Base-by-base conservation (phyloP, 1,140 invertebrate genomes). In the Coboldia fuscipes region DNA sequence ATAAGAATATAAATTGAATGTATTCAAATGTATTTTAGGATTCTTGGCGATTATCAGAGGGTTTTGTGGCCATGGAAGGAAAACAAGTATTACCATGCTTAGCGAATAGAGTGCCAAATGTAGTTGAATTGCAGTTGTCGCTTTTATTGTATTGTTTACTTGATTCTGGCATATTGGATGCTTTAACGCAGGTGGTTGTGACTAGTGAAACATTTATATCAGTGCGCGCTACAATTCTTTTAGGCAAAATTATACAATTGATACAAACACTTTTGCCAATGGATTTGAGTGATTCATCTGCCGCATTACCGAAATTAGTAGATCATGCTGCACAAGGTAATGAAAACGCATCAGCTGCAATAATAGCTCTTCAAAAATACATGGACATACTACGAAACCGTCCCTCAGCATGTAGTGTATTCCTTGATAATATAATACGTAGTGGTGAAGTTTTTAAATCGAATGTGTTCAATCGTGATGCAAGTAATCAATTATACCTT, bases 31-130 rank as follows among this genome's bases (percentile, higher is more conserved):
- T 29, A 30, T 45, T 46, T 4, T 66, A 78, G 47, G 77, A 88
- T 30, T 64, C 70, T 0, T 96, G 88, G 85, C 69, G 79, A 40
- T 57, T 97, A 2, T 75, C 72, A 39, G 85, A 93, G 53, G 89
- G 86, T 10, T 97, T 96, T 56, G 75, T 96, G 1, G 82, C 80
- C 4, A 74, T 77, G 22, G 90, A 96, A 60, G 88, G 82, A 10
- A 69, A 68, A 36, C 68, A 65, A 14, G 70, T 92, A 38, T 56
- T 93, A 48, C 83, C 84, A 19, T 78, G 82, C 45, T 56, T 89
- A 14, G 69, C 75, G 19, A 72, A 73, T 21, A 70, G 70, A 34
- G 84, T 86, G 38, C 77, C 86, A 2, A 93, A 93, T 55, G 70
- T 94, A 37, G 74, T 77, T 29, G 82, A 92, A 51, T 80, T 90